Conservation (phyloP, 2,113 vertebrate species). For the Boulengeromyrus knoepffleri region DNA sequence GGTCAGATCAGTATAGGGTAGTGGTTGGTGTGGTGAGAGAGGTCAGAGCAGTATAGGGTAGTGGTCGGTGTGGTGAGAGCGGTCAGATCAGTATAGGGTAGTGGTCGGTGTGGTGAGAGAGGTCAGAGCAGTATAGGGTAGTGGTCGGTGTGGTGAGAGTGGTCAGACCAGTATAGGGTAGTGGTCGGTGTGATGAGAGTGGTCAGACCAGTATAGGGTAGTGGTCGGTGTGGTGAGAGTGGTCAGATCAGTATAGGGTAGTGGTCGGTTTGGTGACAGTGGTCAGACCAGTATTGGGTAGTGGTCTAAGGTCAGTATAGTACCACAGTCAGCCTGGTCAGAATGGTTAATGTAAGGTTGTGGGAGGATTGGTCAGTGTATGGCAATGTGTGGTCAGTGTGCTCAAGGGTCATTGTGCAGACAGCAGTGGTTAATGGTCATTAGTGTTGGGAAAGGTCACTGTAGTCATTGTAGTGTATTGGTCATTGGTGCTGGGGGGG, state of each 20-base stretch:
- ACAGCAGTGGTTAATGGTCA: not conserved
- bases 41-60: not conserved
- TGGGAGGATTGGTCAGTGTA: not conserved
- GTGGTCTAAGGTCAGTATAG: not conserved
- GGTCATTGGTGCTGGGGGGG: not conserved
- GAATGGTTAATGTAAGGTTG: not conserved
- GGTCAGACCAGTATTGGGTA: not conserved
- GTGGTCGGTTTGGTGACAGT: not conserved
- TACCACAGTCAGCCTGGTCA: not conserved
- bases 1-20: not conserved
- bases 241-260: not conserved
- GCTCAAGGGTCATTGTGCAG: not conserved
- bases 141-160: not conserved
- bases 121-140: too few species aligned
- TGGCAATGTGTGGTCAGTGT: not conserved
- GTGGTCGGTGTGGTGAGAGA: too few species aligned
- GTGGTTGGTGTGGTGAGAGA: not conserved
- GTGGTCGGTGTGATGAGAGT: not conserved
- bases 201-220: too few species aligned
- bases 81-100: too few species aligned
- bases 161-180: not conserved
- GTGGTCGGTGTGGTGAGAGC: too few species aligned
- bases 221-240: not conserved
- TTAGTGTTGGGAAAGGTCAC: not conserved
- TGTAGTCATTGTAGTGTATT: not conserved